These are phyloP conservation scores for Dipodomys spectabilis DNA, from an alignment of 2,113 vertebrate species.

Conservation along the genomic window DNA sequence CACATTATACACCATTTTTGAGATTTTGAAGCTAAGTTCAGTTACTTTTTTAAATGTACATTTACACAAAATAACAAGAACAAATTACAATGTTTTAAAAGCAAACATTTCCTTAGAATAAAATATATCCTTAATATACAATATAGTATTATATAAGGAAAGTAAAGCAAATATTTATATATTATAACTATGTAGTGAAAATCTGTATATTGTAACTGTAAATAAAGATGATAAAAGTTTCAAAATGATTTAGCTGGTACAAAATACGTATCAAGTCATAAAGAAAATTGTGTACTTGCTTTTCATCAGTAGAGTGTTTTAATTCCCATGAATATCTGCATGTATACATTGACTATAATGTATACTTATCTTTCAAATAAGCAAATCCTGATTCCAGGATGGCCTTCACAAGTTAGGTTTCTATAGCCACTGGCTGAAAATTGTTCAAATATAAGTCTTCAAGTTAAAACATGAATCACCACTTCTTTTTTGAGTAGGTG, in stretches of 20 bases:
- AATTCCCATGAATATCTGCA: background rate
- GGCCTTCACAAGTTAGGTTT: conserved; percentile 31
- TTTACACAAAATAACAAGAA: conserved; percentile 12
- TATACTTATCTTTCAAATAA: conserved; percentile 13
- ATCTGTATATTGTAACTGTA: background rate
- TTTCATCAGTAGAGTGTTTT: conserved; percentile 55
- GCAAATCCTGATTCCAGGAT: conserved; percentile 1
- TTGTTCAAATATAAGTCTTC: conserved; percentile 6
- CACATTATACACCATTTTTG: conserved; percentile 52
- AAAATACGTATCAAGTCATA: conserved; percentile 41
- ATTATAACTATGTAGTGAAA: background rate
- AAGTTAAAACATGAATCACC: conserved; percentile 34
- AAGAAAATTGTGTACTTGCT: conserved; percentile 33
- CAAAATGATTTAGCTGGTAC: conserved; percentile 20
- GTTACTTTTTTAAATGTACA: background rate
- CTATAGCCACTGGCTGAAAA: conserved; percentile 36
- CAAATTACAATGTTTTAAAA: conserved; percentile 32
- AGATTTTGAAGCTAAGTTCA: conserved; percentile 54
- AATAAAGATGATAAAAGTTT: conserved; percentile 46
- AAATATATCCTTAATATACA: background rate
- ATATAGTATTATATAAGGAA: conserved; percentile 46
- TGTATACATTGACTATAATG: background rate
- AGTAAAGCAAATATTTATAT: conserved; percentile 11
- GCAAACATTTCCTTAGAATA: conserved; percentile 4
- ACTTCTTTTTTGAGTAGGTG: background rate